Evolutionary conservation across 2,113 vertebrate genomes (phyloP).

Genomic region (Trogon melanurus): DNA sequence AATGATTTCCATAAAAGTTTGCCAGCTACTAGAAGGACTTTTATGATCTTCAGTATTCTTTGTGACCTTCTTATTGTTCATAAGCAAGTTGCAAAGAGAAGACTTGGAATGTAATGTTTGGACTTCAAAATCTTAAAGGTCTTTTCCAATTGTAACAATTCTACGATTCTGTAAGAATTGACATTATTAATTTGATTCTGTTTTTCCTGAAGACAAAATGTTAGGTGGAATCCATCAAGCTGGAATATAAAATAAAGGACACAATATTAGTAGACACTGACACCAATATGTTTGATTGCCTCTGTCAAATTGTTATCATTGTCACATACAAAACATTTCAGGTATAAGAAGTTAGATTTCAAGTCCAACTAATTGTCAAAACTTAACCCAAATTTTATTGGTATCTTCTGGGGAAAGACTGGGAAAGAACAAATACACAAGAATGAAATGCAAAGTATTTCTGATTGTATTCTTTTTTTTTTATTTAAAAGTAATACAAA

Average conservation of each 20-base stretch:
- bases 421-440: not conserved
- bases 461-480: not conserved
- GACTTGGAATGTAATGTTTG: not conserved
- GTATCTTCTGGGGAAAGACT: not conserved
- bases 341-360: not conserved
- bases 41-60: not conserved
- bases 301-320: not conserved
- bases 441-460: not conserved
- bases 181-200: not conserved
- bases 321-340: not conserved
- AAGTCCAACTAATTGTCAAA: not conserved
- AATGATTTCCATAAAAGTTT: not conserved
- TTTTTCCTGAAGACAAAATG: not conserved
- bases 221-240: not conserved
- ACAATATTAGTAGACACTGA: not conserved
- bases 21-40: not conserved
- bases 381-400: not conserved
- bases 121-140: too few relatives aligned
- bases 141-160: too few relatives aligned
- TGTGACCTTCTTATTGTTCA: not conserved
- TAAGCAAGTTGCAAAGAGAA: not conserved
- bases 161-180: not conserved
- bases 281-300: not conserved
- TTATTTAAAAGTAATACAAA: not conserved
- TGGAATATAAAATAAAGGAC: not conserved